These are phyloP conservation scores for Drosophila auraria DNA, from an alignment of 1,140 invertebrate genomes.

Conservation along the genomic window DNA sequence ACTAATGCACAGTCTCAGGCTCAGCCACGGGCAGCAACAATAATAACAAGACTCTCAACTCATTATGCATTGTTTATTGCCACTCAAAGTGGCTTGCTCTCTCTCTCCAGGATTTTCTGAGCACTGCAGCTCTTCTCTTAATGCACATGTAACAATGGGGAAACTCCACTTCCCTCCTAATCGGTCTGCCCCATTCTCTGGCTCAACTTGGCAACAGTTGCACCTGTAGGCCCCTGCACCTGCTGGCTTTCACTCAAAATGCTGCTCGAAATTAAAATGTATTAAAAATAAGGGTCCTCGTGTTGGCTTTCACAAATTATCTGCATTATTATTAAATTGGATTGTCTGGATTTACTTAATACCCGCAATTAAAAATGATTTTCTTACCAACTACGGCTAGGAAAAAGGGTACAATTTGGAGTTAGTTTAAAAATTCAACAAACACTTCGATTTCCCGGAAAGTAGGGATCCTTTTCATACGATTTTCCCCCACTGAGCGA, in stretches of 20 bases:
- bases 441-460: constrained; percentile 1
- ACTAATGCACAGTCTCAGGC: constrained; percentile 33
- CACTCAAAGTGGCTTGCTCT: constrained; percentile 35
- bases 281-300: neutral
- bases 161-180: neutral
- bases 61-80: constrained; percentile 56
- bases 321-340: neutral
- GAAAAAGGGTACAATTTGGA: neutral
- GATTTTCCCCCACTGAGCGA: neutral
- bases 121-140: constrained; percentile 33
- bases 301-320: neutral
- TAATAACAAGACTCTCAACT: constrained; percentile 42
- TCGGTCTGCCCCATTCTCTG: no score
- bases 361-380: no score
- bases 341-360: neutral
- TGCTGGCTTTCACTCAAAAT: neutral
- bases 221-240: neutral
- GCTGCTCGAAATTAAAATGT: neutral
- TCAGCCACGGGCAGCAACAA: constrained; percentile 12
- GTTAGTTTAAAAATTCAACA: neutral
- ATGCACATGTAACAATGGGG: constrained; percentile 42
- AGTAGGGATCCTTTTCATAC: constrained; percentile 1
- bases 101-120: constrained; percentile 14
- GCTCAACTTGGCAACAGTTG: constrained; percentile 4
- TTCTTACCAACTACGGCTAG: neutral